Evolutionary conservation across 2,888 invertebrate species (phyloP).

Genomic region (Podotricha telesiphe): DNA sequence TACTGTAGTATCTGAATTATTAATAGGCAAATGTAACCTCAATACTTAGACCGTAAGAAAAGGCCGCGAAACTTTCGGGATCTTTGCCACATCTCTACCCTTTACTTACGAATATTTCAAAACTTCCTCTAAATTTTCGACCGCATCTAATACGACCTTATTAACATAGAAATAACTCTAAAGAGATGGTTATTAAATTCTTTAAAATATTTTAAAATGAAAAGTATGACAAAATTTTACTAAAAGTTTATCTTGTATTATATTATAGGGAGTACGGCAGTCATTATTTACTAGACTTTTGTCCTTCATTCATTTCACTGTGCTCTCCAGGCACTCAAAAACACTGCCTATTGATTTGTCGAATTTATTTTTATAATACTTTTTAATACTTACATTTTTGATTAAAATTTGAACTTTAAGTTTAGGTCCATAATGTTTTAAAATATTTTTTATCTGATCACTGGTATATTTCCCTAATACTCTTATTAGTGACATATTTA

Average conservation of each 20-base stretch:
- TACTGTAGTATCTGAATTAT: slow-evolving; percentile 2
- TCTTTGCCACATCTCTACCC: slow-evolving; percentile 20
- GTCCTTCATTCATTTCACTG: too few species aligned
- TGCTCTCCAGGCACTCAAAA: too few species aligned
- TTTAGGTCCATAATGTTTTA: too few species aligned
- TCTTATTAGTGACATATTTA: too few species aligned
- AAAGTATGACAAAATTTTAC: not conserved
- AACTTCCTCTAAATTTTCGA: slow-evolving; percentile 3
- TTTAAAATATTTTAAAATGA: not conserved
- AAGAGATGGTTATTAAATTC: not conserved
- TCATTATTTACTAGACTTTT: too few species aligned
- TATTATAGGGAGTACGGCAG: too few species aligned
- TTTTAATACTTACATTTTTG: too few species aligned
- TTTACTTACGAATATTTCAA: slow-evolving; percentile 17
- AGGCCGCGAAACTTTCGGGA: slow-evolving; percentile 17
- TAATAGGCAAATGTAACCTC: slow-evolving; percentile 4
- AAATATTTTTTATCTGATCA: too few species aligned
- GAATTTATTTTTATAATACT: too few species aligned
- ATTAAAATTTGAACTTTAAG: too few species aligned
- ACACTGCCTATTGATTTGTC: too few species aligned
- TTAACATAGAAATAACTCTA: slow-evolving; percentile 21
- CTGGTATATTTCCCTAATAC: too few species aligned
- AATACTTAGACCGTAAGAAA: not conserved
- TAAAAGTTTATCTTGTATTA: not conserved
- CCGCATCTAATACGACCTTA: not conserved